Conservation (phyloP, 2,113 vertebrate genomes). For the Candoia aspera region DNA sequence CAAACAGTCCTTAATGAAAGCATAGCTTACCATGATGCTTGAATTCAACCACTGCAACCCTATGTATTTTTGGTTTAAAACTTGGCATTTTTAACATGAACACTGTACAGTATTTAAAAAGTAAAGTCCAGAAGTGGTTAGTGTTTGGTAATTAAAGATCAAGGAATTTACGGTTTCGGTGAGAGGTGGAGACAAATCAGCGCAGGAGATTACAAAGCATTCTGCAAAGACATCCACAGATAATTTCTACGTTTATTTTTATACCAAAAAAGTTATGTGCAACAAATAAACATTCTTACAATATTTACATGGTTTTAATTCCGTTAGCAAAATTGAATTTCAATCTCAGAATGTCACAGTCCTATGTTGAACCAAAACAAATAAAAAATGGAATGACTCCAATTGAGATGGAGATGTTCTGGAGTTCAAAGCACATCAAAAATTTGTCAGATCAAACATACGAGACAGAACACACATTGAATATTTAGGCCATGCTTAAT, state of each 20-base stretch:
- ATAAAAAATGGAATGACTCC: constrained; percentile 56
- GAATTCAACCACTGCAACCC: background rate
- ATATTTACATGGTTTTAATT: constrained; percentile 78
- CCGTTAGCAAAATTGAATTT: constrained; percentile 75
- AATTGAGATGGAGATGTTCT: constrained; percentile 55
- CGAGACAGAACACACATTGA: constrained; percentile 70
- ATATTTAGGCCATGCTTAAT: constrained; percentile 75
- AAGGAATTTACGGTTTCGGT: background rate
- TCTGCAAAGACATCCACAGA: constrained; percentile 73
- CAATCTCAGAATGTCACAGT: constrained; percentile 70
- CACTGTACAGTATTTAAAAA: background rate
- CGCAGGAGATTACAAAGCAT: background rate
- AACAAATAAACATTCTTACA: constrained; percentile 84
- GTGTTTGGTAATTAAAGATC: background rate
- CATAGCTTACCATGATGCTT: background rate
- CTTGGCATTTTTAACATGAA: background rate
- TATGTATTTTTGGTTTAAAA: background rate
- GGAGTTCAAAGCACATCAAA: constrained; percentile 72
- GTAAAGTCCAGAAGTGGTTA: background rate
- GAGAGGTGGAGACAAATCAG: background rate
- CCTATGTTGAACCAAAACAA: constrained; percentile 29
- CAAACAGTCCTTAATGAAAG: background rate
- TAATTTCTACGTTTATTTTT: constrained; percentile 84
- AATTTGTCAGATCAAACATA: constrained; percentile 67
- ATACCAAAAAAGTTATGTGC: constrained; percentile 85